Percentiles rank a stretch among this genome's conserved stretches.
Conservation (phyloP, 2,888 invertebrate genomes). For the Glaucopsyche alexis region DNA sequence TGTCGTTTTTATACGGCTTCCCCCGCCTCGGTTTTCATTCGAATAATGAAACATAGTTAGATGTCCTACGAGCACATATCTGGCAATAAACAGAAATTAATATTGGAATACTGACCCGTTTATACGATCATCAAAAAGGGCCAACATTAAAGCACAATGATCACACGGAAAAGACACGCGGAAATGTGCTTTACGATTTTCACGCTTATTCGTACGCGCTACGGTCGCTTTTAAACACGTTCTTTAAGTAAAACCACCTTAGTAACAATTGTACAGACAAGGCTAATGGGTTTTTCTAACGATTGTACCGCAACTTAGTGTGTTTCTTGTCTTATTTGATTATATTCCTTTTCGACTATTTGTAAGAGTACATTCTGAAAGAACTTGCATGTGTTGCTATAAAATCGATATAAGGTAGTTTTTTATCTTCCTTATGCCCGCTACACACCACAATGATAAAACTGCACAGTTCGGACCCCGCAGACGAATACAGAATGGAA, state of each 20-base stretch:
- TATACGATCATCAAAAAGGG: slow-evolving; percentile 40
- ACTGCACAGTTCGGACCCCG: no score
- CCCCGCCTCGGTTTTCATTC: slow-evolving; percentile 56
- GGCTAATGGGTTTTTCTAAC: slow-evolving; percentile 40
- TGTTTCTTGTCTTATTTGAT: slow-evolving; percentile 35
- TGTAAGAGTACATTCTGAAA: neutral
- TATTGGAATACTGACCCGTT: slow-evolving; percentile 45
- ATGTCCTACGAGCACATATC: slow-evolving; percentile 73
- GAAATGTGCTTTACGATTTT: slow-evolving; percentile 28
- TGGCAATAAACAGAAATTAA: slow-evolving; percentile 72
- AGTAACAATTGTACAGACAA: slow-evolving; percentile 34
- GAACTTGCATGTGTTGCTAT: neutral
- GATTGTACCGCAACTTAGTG: slow-evolving; percentile 36
- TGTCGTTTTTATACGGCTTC: slow-evolving; percentile 79
- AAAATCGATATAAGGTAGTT: neutral
- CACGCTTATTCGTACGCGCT: neutral
- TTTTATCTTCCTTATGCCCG: neutral
- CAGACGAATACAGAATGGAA: no score
- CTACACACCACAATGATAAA: no score
- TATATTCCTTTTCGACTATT: slow-evolving; percentile 29
- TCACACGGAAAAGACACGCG: slow-evolving; percentile 28
- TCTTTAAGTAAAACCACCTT: neutral
- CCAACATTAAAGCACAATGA: slow-evolving; percentile 37
- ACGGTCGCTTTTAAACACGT: slow-evolving; percentile 15
- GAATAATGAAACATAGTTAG: slow-evolving; percentile 72